These are phyloP conservation scores for Netelia inedita DNA, from an alignment of 2,888 invertebrate genomes.

Conservation along the genomic window DNA sequence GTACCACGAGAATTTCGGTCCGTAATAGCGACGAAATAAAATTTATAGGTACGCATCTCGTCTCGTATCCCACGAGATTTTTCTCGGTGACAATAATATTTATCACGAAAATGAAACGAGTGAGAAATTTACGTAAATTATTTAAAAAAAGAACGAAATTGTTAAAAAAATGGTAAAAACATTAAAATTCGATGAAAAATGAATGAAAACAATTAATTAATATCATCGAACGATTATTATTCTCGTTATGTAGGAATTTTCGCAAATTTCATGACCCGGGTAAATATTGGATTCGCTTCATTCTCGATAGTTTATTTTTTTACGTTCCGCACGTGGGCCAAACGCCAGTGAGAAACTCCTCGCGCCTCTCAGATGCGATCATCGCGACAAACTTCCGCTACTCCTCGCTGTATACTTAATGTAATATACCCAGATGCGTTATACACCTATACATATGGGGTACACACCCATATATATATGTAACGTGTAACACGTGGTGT, in stretches of 20 bases:
- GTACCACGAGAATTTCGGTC: not conserved
- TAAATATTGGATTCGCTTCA: no score
- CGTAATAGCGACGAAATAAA: not conserved
- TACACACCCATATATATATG: not conserved
- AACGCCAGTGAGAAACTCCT: not conserved
- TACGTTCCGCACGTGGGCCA: constrained; percentile 33
- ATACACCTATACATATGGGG: not conserved
- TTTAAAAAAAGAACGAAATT: no score
- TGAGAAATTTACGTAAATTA: no score
- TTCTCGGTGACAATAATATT: no score
- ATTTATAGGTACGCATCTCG: constrained; percentile 2
- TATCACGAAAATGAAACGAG: no score
- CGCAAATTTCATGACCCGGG: no score
- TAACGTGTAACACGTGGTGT: constrained; percentile 6
- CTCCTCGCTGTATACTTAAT: not conserved
- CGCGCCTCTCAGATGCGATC: not conserved
- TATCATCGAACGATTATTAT: no score
- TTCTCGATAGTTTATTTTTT: constrained; percentile 6
- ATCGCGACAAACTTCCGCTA: not conserved
- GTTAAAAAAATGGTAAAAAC: no score
- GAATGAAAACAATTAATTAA: no score
- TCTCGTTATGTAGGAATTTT: no score
- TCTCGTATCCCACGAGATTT: no score
- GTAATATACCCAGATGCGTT: not conserved
- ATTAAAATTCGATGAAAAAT: no score